Percentiles rank a stretch among this genome's conserved stretches.
These are phyloP conservation scores for Armadillidium nasatum DNA, from an alignment of 1,140 invertebrate genomes.

Conservation along the genomic window DNA sequence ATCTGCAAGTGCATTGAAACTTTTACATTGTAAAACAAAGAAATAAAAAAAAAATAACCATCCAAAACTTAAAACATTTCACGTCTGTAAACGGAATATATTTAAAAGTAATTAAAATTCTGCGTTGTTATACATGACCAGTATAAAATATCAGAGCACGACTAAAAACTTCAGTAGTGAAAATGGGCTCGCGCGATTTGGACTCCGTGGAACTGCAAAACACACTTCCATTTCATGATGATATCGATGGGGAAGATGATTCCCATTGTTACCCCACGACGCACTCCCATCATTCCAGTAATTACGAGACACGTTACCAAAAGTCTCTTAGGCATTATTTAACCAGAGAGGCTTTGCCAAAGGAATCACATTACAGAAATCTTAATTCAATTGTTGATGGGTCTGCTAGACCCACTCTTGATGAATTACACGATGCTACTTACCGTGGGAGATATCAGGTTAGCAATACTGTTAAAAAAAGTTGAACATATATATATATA, in stretches of 20 bases:
- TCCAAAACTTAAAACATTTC: too few relatives aligned
- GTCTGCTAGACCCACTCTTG: constrained; percentile 23
- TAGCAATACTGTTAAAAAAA: too few relatives aligned
- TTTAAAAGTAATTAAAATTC: too few relatives aligned
- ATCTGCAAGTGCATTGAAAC: too few relatives aligned
- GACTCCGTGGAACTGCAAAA: not conserved
- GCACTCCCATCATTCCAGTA: constrained; percentile 1
- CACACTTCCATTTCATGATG: not conserved
- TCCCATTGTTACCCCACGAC: not conserved
- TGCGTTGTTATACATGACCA: too few relatives aligned
- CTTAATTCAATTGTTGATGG: constrained; percentile 33
- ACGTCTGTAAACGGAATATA: too few relatives aligned
- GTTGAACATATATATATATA: too few relatives aligned
- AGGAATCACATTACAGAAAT: constrained; percentile 34
- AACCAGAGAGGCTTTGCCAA: constrained; percentile 30
- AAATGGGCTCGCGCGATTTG: not conserved
- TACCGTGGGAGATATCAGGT: not conserved
- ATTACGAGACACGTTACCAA: constrained; percentile 34
- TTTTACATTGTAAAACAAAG: too few relatives aligned
- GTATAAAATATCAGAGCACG: too few relatives aligned
- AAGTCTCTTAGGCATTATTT: constrained; percentile 31
- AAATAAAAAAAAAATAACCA: too few relatives aligned
- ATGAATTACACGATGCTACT: constrained; percentile 35
- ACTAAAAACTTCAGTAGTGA: not conserved
- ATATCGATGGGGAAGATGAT: not conserved